These are phyloP conservation scores for Rhinopomastus cyanomelas DNA, from an alignment of 2,113 vertebrate species.

Conservation along the genomic window DNA sequence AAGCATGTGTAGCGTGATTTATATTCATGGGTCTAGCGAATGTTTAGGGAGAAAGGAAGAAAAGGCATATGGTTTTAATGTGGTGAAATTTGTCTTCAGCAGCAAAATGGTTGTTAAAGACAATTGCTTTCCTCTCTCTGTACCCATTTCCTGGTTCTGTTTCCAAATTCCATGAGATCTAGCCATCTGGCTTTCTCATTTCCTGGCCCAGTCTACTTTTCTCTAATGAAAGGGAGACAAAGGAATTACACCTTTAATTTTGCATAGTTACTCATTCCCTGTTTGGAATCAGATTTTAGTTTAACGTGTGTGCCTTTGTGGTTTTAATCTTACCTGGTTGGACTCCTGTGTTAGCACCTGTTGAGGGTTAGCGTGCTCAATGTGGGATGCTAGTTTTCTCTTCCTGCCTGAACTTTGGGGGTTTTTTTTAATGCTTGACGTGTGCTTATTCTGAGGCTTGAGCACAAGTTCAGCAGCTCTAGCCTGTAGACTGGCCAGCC, in stretches of 20 bases:
- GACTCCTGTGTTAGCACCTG: not conserved
- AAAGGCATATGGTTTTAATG: constrained; percentile 39
- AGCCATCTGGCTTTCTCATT: constrained; percentile 36
- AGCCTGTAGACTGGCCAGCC: not conserved
- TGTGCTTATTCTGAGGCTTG: not conserved
- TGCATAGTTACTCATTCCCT: not conserved
- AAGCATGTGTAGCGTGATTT: not conserved
- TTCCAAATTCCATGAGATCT: constrained; percentile 16
- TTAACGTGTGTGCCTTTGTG: not conserved
- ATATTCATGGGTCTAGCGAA: not conserved
- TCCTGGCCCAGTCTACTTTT: not conserved
- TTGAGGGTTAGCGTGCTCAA: not conserved
- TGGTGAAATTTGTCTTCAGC: constrained; percentile 1
- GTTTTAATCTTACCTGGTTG: not conserved
- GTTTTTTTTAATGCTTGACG: not conserved
- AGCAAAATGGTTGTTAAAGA: constrained; percentile 1
- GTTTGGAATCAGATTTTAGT: not conserved
- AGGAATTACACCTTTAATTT: not conserved
- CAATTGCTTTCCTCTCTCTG: not conserved
- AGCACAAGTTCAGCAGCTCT: not conserved
- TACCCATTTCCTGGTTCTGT: not conserved
- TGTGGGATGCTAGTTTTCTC: not conserved
- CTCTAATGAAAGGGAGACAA: not conserved
- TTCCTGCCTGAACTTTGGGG: not conserved
- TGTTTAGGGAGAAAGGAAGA: not conserved